Conservation (phyloP, 2,113 vertebrate species). For the Channa argus region DNA sequence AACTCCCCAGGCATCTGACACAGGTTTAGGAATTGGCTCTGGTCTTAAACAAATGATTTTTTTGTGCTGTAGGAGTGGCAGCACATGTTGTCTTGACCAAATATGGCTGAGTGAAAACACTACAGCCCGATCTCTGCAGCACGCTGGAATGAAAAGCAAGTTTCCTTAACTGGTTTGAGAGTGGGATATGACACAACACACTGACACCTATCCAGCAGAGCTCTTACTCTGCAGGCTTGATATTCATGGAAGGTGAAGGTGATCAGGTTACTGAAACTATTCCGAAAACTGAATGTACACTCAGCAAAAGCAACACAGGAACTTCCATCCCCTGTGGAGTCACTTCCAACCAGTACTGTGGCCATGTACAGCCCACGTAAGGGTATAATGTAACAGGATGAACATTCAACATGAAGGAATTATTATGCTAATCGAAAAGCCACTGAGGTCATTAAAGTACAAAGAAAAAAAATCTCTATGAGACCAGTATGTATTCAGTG, state of each 20-base stretch:
- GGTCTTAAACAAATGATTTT: constrained; percentile 70
- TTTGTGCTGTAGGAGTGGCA: constrained; percentile 62
- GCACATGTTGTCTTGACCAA: constrained; percentile 81
- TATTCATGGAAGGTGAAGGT: constrained; percentile 8
- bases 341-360: too few relatives aligned
- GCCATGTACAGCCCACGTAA: too few relatives aligned
- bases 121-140: constrained; percentile 44
- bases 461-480: too few relatives aligned
- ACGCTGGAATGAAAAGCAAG: constrained; percentile 73
- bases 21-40: constrained; percentile 40
- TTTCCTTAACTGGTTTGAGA: constrained; percentile 80
- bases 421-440: too few relatives aligned
- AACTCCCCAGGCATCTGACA: constrained; percentile 36
- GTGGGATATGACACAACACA: constrained; percentile 26
- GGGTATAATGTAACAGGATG: too few relatives aligned
- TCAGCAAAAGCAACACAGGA: background rate
- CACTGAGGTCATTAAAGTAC: too few relatives aligned
- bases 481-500: too few relatives aligned
- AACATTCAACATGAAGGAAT: too few relatives aligned
- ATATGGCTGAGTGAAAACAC: constrained; percentile 82
- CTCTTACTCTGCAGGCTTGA: background rate
- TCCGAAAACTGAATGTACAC: too few relatives aligned
- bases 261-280: background rate
- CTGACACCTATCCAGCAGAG: constrained; percentile 47
- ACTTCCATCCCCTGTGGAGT: too few relatives aligned